phyloP scores from a whole-genome alignment of 2,113 vertebrate species.

The Sturnira hondurensis region DNA sequence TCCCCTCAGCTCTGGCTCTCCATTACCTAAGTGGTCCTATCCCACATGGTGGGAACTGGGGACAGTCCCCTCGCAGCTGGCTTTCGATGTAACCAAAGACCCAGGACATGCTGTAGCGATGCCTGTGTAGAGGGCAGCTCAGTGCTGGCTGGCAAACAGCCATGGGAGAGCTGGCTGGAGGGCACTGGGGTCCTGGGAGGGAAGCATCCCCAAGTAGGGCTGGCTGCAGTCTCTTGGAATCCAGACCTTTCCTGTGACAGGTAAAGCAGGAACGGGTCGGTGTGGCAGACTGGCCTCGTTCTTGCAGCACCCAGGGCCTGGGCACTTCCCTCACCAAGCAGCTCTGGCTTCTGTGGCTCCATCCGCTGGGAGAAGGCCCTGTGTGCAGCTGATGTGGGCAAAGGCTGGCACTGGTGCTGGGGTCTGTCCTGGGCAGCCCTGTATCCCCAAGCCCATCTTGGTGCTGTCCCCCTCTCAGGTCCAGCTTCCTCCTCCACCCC shows the following conservation, averaged over 20 bases:
- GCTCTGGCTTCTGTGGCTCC: not conserved
- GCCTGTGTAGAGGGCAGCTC: not conserved
- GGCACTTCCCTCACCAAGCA: not conserved
- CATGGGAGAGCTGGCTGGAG: not conserved
- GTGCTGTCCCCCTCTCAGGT: not conserved
- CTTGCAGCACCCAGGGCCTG: not conserved
- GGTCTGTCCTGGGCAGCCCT: not conserved
- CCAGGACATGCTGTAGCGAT: accelerated
- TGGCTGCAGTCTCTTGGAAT: not conserved
- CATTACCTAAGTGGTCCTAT: not conserved
- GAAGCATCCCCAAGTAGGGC: not conserved
- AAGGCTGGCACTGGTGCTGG: not conserved
- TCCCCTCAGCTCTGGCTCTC: not conserved
- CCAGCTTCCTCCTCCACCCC: not conserved
- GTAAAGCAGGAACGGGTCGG: not conserved
- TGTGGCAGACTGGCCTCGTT: not conserved
- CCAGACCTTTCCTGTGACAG: not conserved
- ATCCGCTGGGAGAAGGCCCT: not conserved
- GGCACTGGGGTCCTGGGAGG: not conserved
- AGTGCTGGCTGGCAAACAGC: not conserved
- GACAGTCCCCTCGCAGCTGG: accelerated
- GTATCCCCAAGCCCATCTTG: no score
- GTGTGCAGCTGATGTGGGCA: accelerated
- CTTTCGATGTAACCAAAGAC: not conserved
- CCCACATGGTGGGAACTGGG: not conserved